Percentiles rank a stretch among this genome's conserved stretches.
Conservation (phyloP, 2,888 invertebrate species). For the Pyrrhopygopsis socrates region DNA sequence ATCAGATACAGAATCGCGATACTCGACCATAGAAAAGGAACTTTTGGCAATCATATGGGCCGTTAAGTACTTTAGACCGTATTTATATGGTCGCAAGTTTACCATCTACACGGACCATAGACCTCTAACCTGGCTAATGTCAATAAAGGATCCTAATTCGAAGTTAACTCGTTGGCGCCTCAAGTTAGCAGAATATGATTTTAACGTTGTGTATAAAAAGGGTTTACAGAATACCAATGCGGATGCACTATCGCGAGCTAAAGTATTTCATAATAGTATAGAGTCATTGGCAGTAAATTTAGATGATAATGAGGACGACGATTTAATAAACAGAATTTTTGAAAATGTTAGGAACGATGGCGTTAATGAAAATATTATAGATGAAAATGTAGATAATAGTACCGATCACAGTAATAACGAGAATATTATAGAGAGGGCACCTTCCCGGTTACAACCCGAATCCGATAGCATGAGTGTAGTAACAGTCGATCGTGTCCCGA, state of each 20-base stretch:
- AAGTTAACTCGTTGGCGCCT: slow-evolving; percentile 88
- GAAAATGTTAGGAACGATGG: slow-evolving; percentile 16
- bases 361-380: not conserved
- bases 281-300: slow-evolving; percentile 8
- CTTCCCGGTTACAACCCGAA: not conserved
- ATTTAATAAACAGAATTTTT: slow-evolving; percentile 16
- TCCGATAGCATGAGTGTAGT: not conserved
- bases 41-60: slow-evolving; percentile 88
- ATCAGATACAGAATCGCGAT: slow-evolving; percentile 79
- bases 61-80: slow-evolving; percentile 88
- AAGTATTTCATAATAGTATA: slow-evolving; percentile 63
- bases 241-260: slow-evolving; percentile 83
- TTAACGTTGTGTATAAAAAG: slow-evolving; percentile 83
- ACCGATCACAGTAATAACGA: not conserved
- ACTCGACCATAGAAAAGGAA: slow-evolving; percentile 88
- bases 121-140: slow-evolving; percentile 88
- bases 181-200: slow-evolving; percentile 85
- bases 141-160: slow-evolving; percentile 89
- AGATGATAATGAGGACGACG: not conserved
- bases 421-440: not conserved
- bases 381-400: not conserved
- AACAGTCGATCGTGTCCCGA: not conserved
- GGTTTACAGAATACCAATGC: slow-evolving; percentile 84
- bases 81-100: slow-evolving; percentile 88
- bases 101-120: slow-evolving; percentile 90